These are phyloP conservation scores for Capreolus pygargus DNA, from an alignment of 2,113 vertebrate species.

Conservation along the genomic window DNA sequence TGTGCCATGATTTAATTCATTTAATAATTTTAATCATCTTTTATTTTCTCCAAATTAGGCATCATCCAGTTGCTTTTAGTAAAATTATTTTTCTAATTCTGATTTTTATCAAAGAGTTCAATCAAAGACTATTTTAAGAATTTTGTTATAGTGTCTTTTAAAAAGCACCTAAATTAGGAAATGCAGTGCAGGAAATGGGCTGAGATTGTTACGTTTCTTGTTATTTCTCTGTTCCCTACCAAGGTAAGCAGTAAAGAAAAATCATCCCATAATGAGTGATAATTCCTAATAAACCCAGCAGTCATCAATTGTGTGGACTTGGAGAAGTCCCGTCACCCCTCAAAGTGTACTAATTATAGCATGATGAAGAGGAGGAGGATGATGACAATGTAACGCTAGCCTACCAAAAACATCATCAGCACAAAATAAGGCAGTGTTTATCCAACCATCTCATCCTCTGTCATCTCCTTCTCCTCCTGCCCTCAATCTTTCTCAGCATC, in stretches of 20 bases:
- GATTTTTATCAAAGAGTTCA: constrained; percentile 29
- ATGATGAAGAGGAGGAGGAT: background rate
- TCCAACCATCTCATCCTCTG: too few species aligned
- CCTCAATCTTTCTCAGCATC: too few species aligned
- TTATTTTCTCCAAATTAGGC: background rate
- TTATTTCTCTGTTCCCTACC: background rate
- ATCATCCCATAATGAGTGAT: background rate
- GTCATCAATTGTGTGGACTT: background rate
- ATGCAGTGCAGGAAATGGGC: background rate
- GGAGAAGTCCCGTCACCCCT: background rate
- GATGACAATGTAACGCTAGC: background rate
- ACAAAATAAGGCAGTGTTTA: background rate
- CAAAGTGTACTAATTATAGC: background rate
- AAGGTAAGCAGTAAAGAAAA: background rate
- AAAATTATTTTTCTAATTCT: constrained; percentile 16
- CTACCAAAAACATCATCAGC: background rate
- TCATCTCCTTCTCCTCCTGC: too few species aligned
- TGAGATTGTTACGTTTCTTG: background rate
- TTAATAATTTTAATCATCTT: background rate
- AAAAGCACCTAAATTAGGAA: background rate
- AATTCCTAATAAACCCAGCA: background rate
- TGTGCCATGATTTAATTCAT: background rate
- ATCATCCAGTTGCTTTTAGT: background rate
- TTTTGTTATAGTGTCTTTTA: background rate
- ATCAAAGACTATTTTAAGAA: constrained; percentile 8